Base-by-base conservation (phyloP, 1,140 invertebrate genomes). In the Drosophila sucinea region DNA sequence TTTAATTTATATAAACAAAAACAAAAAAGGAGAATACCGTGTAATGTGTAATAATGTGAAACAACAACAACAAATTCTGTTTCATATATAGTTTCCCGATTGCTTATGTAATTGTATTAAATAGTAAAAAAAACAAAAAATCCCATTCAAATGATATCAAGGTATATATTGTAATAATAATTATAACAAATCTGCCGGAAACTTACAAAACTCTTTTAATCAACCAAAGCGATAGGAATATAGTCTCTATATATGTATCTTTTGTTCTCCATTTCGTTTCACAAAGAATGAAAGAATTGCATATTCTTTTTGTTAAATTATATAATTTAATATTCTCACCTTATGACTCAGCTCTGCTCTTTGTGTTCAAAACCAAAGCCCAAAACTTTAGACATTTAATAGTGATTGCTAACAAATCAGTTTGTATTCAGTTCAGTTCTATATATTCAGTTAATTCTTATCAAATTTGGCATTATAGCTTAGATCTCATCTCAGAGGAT, bases 91-190 rank as follows among this genome's bases (percentile, higher is more conserved):
- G 25, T 51, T 51, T 51, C 3, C 44, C 25, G 25, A 51, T 51
- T 51, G 44, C 44, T 51, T 51, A 51, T 51, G 44, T 51, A 51
- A 51, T 51, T 51, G 6, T 25, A 51, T 51, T 51, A 51, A 51
- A 27, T 47, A 23, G 6, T 47, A 47, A 35, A 38, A 11, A 10
- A 38, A 38, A 38, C 35, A 10, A 10, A 38, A 10, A 38, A 47
- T 25, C 17, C 7, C 1, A 51, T 51, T 51, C 27, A 25, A 51
- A 27, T 51, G 44, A 25, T 27, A 10, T 51, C 23, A 8, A 25
- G 7, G 10, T 6, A 8, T 2, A 23, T 47, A 17, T 23, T 25
- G 44, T 51, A 27, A 10, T 27, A 27, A 27, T 51, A 51, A 51
- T 51, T 25, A 8, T 10, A 10, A 27, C 6, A 25, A 27, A 51